Percentiles rank a stretch among this genome's conserved stretches.
Evolutionary conservation across 1,140 invertebrate genomes (phyloP).

Genomic region (Drosophila aff.): DNA sequence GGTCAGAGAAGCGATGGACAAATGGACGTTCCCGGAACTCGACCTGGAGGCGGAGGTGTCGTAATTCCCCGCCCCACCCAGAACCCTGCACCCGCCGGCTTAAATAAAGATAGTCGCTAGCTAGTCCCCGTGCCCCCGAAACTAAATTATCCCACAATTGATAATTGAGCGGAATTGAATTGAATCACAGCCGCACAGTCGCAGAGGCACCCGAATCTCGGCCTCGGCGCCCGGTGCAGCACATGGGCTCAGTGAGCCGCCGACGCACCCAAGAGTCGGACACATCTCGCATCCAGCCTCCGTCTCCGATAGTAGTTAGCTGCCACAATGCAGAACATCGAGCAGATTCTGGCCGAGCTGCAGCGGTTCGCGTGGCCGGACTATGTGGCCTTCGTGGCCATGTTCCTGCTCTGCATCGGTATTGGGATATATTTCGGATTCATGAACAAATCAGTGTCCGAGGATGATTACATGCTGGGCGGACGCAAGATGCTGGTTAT

Average conservation of each 20-base stretch:
- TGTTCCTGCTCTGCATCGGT: slow-evolving; percentile 86
- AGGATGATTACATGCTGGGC: slow-evolving; percentile 88
- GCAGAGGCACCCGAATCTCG: slow-evolving; percentile 34
- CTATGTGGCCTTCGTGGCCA: slow-evolving; percentile 86
- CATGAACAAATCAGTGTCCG: slow-evolving; percentile 86
- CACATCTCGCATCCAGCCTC: slow-evolving; percentile 9
- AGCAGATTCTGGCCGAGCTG: slow-evolving; percentile 86
- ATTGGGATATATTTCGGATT: slow-evolving; percentile 89
- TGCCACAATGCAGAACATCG: slow-evolving; percentile 85
- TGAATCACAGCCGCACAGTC: slow-evolving; percentile 59
- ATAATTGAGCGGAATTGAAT: slow-evolving; percentile 78
- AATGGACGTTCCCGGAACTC: slow-evolving; percentile 42
- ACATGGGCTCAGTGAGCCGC: slow-evolving; percentile 61
- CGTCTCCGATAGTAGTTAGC: slow-evolving; percentile 7
- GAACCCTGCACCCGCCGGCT: slow-evolving; percentile 28
- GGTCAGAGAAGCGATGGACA: slow-evolving; percentile 17
- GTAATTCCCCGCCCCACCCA: slow-evolving; percentile 36
- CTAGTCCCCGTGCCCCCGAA: slow-evolving; percentile 48
- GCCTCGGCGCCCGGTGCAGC: slow-evolving; percentile 44
- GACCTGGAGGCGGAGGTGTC: slow-evolving; percentile 50
- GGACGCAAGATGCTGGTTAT: slow-evolving; percentile 87
- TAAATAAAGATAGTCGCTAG: slow-evolving; percentile 65
- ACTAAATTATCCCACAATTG: slow-evolving; percentile 78
- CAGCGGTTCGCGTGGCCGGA: slow-evolving; percentile 85
- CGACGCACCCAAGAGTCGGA: slow-evolving; percentile 42